Base-by-base conservation (phyloP, 2,113 vertebrate genomes). In the Channa maculata region DNA sequence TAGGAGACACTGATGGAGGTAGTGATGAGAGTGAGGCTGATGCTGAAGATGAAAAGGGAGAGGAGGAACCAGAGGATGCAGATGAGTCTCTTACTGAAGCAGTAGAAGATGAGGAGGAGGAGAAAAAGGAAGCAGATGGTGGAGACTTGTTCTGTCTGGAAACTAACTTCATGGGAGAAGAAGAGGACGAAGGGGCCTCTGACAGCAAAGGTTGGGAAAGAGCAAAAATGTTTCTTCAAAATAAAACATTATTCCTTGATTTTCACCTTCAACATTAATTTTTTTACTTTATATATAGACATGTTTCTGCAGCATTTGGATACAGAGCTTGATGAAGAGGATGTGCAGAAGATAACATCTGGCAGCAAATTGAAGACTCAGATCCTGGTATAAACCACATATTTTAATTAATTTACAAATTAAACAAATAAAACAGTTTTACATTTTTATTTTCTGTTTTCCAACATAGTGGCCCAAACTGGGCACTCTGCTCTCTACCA, bases 111-210 rank as follows among this genome's bases (percentile, higher is more conserved):
- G 72, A 71, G 12, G 78, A 52, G 14, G 65, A 13, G n/a, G 44
- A 14, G 24, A 65, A 68, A 49, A 68, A 66, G 3, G 71, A 59
- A 3, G 45, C 15, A 6, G 77, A 33, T 8, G 75, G 37, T 0
- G 93, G 92, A 33, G 95, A 97, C 72, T 99, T 99, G 38, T 99
- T 99, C 91, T 96, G 97, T 90, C 87, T 99, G 86, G 97, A 99
- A 92, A 95, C 86, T 44, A 98, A 98, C 92, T 96, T 97, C 83
- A 91, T 93, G 0, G 94, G 91, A n/a, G 88, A 90, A 7, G 89
- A 3, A 54, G 93, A 86, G 3, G 52, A 75, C 0, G 75, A 80
- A 3, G 12, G n/a, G 14, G 3, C 65, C 3, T 10, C 14, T 15
- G 58, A 81, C 49, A 11, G 14, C 1, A 76, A 86, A 49, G 92